Base-by-base conservation (phyloP, 2,888 invertebrate species). In the Stegana nigrithorax region DNA sequence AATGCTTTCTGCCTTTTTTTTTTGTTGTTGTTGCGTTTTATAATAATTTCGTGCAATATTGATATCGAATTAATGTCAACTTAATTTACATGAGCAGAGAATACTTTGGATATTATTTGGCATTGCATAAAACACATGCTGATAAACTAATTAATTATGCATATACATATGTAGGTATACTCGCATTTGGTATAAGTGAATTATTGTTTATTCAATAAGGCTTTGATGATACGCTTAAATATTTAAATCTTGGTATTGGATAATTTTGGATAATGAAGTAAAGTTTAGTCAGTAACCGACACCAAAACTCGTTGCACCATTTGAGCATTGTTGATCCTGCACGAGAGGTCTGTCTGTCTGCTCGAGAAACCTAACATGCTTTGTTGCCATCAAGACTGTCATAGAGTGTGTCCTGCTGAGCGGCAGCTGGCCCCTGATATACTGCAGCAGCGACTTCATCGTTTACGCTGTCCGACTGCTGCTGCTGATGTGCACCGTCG, bases 371-470 rank as follows among this genome's bases (percentile, higher is more conserved):
- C 8, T 10, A 47, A 17, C 36, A 5, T 36, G 10, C n/a, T 23
- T 50, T 50, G 12, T 80, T 84, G 59, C 83, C 84, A 58, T 84
- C 83, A 12, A 84, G 72, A 64, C 84, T 84, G 66, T 84, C 84
- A 58, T 83, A 83, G 55, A 81, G 53, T 1, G 14, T n/a, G 21
- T 55, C 53, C 29, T 39, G 32, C 14, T 25, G 23, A 14, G 25
- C 17, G n/a, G n/a, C n/a, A 36, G 67, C 26, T 78, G 71, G 0
- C 39, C n/a, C 65, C 25, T 73, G 71, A n/a, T n/a, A n/a, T n/a
- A n/a, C n/a, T n/a, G n/a, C n/a, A n/a, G n/a, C n/a, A n/a, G n/a
- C n/a, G n/a, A n/a, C n/a, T n/a, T n/a, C n/a, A n/a, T n/a, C n/a
- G n/a, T n/a, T n/a, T n/a, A n/a, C n/a, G n/a, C n/a, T n/a, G n/a